Base-by-base conservation (phyloP, 2,888 invertebrate species). In the Diaphora mendica region DNA sequence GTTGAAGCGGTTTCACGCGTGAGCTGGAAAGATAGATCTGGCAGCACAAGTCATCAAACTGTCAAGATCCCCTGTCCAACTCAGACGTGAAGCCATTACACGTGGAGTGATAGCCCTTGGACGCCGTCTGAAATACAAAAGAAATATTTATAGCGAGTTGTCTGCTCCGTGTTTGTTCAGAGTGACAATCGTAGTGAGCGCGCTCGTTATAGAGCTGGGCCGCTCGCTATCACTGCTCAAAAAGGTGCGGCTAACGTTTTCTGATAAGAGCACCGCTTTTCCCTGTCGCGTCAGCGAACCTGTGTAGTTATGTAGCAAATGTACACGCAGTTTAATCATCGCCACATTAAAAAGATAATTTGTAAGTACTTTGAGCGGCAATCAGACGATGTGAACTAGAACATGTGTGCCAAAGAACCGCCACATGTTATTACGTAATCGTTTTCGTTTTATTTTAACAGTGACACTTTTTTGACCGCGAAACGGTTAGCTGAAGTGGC, bases 11-110 rank as follows among this genome's bases (percentile, higher is more conserved):
- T 91, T 90, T 86, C 90, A 93, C 93, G 92, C 90, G 94, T 95
- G 95, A 96, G 96, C 96, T 96, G 96, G 96, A 96, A 96, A 96
- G 96, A 96, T 96, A 96, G 96, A 96, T 96, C 96, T 96, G 96
- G 96, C 96, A 96, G 94, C 92, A 88, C 89, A 89, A 84, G 73
- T 85, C 77, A 81, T 87, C 83, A 92, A 94, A 95, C 95, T 96
- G 96, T 94, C 95, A 92, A 95, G 96, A 96, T 96, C 96, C 92
- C 93, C 96, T 95, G 94, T 96, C 96, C 96, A 96, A 96, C 96
- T 96, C 95, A 95, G 92, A 93, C 93, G 93, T 93, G 92, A 91
- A 92, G 89, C 93, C 95, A 73, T 39, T 77, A 71, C 70, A 71
- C 73, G 70, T 82, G 71, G 71, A n/a, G 8, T 39, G 23, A 48